Evolutionary conservation across 2,888 invertebrate genomes (phyloP).

Genomic region (Macropis europaea): DNA sequence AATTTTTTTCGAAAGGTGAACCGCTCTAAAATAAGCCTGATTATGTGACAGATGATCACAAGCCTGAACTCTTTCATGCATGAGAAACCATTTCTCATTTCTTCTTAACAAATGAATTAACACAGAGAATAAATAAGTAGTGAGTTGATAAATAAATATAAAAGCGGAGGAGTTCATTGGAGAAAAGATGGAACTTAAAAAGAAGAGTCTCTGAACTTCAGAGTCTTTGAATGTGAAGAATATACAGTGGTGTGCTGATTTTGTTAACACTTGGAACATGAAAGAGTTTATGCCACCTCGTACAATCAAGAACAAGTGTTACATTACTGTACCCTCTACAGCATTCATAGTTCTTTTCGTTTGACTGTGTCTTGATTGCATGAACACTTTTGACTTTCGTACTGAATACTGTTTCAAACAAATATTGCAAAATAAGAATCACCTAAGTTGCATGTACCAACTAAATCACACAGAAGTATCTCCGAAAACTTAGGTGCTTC

Average conservation of each 20-base stretch:
- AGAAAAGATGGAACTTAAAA: conserved; percentile 1
- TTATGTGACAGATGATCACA: background rate
- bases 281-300: conserved; percentile 25
- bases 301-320: conserved; percentile 15
- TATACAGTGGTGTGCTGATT: conserved; percentile 2
- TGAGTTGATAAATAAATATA: background rate
- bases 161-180: background rate
- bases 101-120: conserved; percentile 11
- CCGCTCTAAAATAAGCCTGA: conserved; percentile 17
- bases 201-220: background rate
- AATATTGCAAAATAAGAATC: conserved; percentile 12
- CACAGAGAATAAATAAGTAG: background rate
- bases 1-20: conserved; percentile 46
- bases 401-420: background rate
- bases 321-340: background rate
- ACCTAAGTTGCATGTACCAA: background rate
- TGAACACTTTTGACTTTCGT: background rate
- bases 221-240: conserved; percentile 8
- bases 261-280: conserved; percentile 16
- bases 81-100: background rate
- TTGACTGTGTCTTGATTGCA: background rate
- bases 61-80: conserved; percentile 36
- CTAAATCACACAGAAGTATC: no score
- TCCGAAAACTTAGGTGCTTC: background rate
- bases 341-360: no score